Evolutionary conservation across 37 sponge, comb jelly and placozoan genomes (phyloP), one percentile per base, ranked within the genome.

Genomic region (Diacarnus erythraeanus): DNA sequence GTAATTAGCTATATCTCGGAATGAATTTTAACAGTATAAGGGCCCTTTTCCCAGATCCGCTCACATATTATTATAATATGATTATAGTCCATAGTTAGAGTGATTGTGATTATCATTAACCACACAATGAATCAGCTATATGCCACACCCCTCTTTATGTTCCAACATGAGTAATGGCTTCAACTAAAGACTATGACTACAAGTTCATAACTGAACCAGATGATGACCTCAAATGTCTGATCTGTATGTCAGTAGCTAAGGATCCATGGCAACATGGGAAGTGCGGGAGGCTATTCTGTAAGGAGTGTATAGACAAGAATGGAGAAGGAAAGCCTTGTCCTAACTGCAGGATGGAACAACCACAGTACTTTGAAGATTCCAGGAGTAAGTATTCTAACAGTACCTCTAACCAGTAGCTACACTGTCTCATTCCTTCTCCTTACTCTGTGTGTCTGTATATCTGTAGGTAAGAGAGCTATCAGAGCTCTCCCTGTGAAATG

Each of bases 391-490:
- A 17, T 21, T 21, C 6, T 25, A 60, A 21, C 3, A 60, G 22
- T 60, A 65, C 66, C 29, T 31, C n/a, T n/a, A n/a, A n/a, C n/a
- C n/a, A n/a, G n/a, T n/a, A n/a, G n/a, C n/a, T n/a, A n/a, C n/a
- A n/a, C n/a, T n/a, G n/a, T n/a, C n/a, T n/a, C n/a, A n/a, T n/a
- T n/a, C n/a, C n/a, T n/a, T n/a, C n/a, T n/a, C n/a, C n/a, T n/a
- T n/a, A n/a, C n/a, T n/a, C n/a, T n/a, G n/a, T n/a, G n/a, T n/a
- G n/a, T n/a, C n/a, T n/a, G n/a, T n/a, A n/a, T n/a, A n/a, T n/a
- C n/a, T n/a, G n/a, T 65, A 76, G 79, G 69, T 67, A 31, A 42
- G 9, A 65, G 64, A 51, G 44, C 63, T 41, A 77, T 77, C 77
- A 80, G 38, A 56, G 58, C 20, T 30, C 59, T 80, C 21, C 30